Percentiles rank a stretch among this genome's conserved stretches.
Evolutionary conservation across 2,797 vertebrate species (phyloP).

Genomic region (Rhynchotus rufescens): DNA sequence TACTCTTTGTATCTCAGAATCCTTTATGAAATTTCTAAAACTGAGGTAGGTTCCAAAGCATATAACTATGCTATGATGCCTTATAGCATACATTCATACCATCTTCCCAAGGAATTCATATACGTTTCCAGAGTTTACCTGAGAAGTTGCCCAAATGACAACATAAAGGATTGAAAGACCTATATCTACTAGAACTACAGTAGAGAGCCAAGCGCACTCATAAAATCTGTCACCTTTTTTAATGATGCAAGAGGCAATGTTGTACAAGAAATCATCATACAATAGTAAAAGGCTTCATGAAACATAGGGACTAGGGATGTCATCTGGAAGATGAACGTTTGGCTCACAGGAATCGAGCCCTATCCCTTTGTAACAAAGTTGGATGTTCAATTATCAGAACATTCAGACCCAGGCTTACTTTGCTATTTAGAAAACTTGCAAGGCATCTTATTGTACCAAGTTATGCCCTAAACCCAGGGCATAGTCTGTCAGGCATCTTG

Average conservation of each 20-base stretch:
- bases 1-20: neutral
- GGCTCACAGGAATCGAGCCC: neutral
- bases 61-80: neutral
- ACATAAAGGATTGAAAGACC: neutral
- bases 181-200: neutral
- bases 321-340: neutral
- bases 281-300: neutral
- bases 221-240: neutral
- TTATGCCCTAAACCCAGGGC: slow-evolving; percentile 15
- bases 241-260: neutral
- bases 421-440: slow-evolving; percentile 38
- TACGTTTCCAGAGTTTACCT: neutral
- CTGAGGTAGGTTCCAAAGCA: neutral
- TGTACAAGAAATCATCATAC: neutral
- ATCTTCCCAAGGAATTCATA: neutral
- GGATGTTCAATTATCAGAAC: neutral
- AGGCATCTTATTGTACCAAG: slow-evolving; percentile 36
- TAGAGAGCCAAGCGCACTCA: neutral
- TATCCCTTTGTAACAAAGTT: neutral
- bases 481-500: too few species aligned
- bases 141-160: neutral
- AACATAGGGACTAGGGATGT: neutral
- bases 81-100: neutral
- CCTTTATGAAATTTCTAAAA: neutral
- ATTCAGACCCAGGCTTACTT: neutral